Evolutionary conservation across 2,113 vertebrate genomes (phyloP), one percentile per base, ranked within the genome.

Genomic region (Proterorhinus semilunaris): DNA sequence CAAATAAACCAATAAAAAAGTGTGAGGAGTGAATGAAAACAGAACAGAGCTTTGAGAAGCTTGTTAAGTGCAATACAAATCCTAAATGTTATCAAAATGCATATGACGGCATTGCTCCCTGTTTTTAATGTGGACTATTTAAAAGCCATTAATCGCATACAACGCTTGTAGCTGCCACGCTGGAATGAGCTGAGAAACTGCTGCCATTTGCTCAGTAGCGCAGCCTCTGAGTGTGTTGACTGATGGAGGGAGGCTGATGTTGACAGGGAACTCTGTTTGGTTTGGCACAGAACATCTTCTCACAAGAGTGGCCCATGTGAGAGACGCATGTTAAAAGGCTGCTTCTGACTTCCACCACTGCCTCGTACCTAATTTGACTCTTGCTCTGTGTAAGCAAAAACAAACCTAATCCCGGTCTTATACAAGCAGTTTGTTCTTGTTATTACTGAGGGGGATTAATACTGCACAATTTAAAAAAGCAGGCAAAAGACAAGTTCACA

Each of bases 221-320:
- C 81, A 79, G 78, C 49, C 51, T 15, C 69, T 1, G 10, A 10
- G 72, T 84, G 87, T 85, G 76, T 80, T 88, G 82, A 88, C 83
- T 76, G 82, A 80, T 72, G 76, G 68, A 65, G 82, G 82, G 68
- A 65, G 82, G 82, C 50, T 52, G 77, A 77, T 84, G 86, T 81
- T 89, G 82, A 89, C 68, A 76, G 74, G 83, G 73, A 87, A 78
- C 69, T 82, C 68, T 84, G 82, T 87, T 90, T 87, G 80, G 75
- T 85, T 88, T 89, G 84, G 82, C 82, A 80, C 72, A 61, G 70
- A 68, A 75, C 83, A 69, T 76, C 77, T 84, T 72, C 82, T 68
- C 69, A 53, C 57, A 67, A 50, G 62, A 78, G 5, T 17, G 6
- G 83, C 83, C 76, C 68, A 70, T 74, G 74, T 66, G 66, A 82